phyloP scores from a whole-genome alignment of 2,888 invertebrate genomes.

The Trissoscelio sp. region DNA sequence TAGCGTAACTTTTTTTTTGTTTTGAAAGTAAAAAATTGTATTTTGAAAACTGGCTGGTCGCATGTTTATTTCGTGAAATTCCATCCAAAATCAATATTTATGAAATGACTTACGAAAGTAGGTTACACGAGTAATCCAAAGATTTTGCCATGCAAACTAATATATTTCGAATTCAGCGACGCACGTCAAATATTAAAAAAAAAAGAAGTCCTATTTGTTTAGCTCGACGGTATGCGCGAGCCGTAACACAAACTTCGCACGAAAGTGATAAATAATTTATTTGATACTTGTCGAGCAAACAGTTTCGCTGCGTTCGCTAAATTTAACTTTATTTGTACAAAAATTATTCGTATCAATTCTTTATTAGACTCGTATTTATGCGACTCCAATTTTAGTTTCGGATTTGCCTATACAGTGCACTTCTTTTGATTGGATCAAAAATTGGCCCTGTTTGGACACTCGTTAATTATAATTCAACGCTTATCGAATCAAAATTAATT shows the following conservation, averaged over 20 bases:
- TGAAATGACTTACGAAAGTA: neutral
- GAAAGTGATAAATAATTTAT: conserved; percentile 38
- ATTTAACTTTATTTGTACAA: conserved; percentile 29
- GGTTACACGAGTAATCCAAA: neutral
- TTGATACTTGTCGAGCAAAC: conserved; percentile 26
- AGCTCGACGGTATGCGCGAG: neutral
- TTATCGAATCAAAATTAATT: too few relatives aligned
- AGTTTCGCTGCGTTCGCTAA: conserved; percentile 13
- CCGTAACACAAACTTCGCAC: neutral
- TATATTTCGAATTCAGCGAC: neutral
- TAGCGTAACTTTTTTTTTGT: too few relatives aligned
- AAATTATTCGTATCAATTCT: conserved; percentile 21
- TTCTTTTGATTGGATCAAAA: too few relatives aligned
- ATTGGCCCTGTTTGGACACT: too few relatives aligned
- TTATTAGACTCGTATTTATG: neutral
- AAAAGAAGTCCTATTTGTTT: neutral
- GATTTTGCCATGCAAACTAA: neutral
- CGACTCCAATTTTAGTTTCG: neutral
- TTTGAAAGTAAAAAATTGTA: too few relatives aligned
- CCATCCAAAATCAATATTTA: too few relatives aligned
- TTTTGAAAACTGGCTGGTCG: too few relatives aligned
- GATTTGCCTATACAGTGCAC: neutral
- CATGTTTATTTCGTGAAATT: too few relatives aligned
- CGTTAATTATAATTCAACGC: too few relatives aligned
- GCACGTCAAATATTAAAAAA: conserved; percentile 23